Conservation (phyloP, 2,797 vertebrate species). For the Melanotaenia maccullochi region DNA sequence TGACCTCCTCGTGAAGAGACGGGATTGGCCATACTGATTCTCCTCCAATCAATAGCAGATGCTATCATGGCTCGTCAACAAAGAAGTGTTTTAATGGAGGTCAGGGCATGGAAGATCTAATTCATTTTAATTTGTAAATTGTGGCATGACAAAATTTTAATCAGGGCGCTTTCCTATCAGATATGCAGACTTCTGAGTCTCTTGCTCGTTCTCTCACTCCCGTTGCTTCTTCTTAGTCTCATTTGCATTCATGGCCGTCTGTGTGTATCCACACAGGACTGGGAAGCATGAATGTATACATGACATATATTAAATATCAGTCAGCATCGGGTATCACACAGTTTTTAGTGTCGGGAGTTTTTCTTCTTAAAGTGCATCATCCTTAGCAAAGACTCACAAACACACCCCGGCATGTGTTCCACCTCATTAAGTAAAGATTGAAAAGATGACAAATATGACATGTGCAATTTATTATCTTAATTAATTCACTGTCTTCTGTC, state of each 20-base stretch:
- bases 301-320: conserved; percentile 70
- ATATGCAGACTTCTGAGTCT: conserved; percentile 63
- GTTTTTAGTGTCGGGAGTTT: conserved; percentile 28
- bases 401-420: conserved; percentile 49
- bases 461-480: conserved; percentile 77
- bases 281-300: conserved; percentile 64
- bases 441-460: conserved; percentile 77
- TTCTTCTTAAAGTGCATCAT: conserved; percentile 34
- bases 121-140: conserved; percentile 81
- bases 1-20: conserved; percentile 65
- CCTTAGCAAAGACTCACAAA: conserved; percentile 34
- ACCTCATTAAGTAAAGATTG: conserved; percentile 75
- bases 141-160: conserved; percentile 77
- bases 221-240: conserved; percentile 41
- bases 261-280: conserved; percentile 59
- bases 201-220: conserved; percentile 23
- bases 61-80: conserved; percentile 79
- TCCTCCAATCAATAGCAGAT: conserved; percentile 79
- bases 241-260: conserved; percentile 62
- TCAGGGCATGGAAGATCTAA: conserved; percentile 76
- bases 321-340: conserved; percentile 32
- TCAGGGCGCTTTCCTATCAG: conserved; percentile 68
- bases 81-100: conserved; percentile 82
- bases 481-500: conserved; percentile 73
- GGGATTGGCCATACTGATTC: conserved; percentile 65